These are phyloP conservation scores for Colletes latitarsis DNA, from an alignment of 1,140 invertebrate species.

Conservation along the genomic window DNA sequence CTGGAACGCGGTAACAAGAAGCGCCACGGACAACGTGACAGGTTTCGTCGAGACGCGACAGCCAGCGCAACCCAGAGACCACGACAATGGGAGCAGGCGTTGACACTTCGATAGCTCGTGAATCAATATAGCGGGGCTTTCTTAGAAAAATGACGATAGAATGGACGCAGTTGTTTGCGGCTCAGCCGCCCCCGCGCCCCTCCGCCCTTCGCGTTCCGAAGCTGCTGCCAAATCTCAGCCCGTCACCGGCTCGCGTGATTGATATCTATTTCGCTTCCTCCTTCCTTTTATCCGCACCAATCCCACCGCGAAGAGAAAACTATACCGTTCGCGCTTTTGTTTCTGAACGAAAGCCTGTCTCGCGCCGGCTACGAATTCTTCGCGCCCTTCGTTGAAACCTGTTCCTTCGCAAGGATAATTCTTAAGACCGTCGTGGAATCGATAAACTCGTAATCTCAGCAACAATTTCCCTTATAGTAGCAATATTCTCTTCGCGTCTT, in stretches of 20 bases:
- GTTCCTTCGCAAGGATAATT: too few relatives aligned
- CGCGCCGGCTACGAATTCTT: neutral
- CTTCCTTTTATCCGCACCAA: conserved; percentile 66
- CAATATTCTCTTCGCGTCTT: too few relatives aligned
- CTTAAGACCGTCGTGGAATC: too few relatives aligned
- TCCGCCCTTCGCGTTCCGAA: conserved; percentile 52
- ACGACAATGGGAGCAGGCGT: conserved; percentile 41
- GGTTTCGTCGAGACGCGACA: conserved; percentile 23
- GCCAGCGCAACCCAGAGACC: neutral
- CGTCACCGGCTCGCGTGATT: conserved; percentile 72
- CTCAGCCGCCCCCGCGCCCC: conserved; percentile 35
- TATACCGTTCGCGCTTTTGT: conserved; percentile 59
- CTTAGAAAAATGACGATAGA: conserved; percentile 73
- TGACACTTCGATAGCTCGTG: conserved; percentile 65
- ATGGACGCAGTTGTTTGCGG: conserved; percentile 66
- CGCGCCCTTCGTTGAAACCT: too few relatives aligned
- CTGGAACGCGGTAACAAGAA: conserved; percentile 26
- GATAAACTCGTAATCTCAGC: too few relatives aligned
- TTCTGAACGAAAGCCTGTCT: conserved; percentile 13
- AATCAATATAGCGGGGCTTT: conserved; percentile 59
- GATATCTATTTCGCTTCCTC: conserved; percentile 67
- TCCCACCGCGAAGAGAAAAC: conserved; percentile 57
- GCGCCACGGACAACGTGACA: conserved; percentile 18
- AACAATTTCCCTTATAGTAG: too few relatives aligned
- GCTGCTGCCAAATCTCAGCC: conserved; percentile 72